A percentile compares a stretch with the other conserved stretches of the same genome.
These are phyloP conservation scores for Tyto alba DNA, from an alignment of 2,113 vertebrate species.

Conservation along the genomic window DNA sequence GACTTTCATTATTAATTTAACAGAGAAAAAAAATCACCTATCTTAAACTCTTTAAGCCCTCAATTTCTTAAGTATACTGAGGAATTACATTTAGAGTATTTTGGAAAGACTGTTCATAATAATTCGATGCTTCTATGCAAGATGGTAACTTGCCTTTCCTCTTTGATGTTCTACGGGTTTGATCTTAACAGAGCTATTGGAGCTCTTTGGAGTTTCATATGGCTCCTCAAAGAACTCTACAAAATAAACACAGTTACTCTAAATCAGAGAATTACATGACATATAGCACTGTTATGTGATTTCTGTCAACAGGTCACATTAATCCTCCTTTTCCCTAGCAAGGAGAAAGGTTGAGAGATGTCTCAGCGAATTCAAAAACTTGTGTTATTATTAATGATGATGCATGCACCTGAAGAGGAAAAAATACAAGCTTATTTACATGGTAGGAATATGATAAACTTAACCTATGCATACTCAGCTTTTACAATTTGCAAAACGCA, in stretches of 20 bases:
- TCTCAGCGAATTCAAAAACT: not conserved
- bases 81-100: not conserved
- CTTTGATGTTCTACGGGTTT: not conserved
- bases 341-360: not conserved
- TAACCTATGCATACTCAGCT: not conserved
- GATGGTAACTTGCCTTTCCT: conserved; percentile 35
- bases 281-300: not conserved
- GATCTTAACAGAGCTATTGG: not conserved
- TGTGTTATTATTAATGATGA: not conserved
- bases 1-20: not conserved
- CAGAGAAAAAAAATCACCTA: not conserved
- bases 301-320: not conserved
- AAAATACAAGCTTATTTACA: not conserved
- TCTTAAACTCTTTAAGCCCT: not conserved
- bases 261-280: not conserved
- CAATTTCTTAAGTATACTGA: not conserved
- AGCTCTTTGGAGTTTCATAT: conserved; percentile 3
- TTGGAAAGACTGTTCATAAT: not conserved
- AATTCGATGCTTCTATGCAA: not conserved
- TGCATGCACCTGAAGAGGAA: not conserved
- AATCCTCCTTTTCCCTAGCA: not conserved
- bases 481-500: not conserved
- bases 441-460: not conserved
- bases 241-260: not conserved
- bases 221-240: conserved; percentile 47